Conservation (phyloP, 2,888 invertebrate genomes). For the Tenthredo amoena region DNA sequence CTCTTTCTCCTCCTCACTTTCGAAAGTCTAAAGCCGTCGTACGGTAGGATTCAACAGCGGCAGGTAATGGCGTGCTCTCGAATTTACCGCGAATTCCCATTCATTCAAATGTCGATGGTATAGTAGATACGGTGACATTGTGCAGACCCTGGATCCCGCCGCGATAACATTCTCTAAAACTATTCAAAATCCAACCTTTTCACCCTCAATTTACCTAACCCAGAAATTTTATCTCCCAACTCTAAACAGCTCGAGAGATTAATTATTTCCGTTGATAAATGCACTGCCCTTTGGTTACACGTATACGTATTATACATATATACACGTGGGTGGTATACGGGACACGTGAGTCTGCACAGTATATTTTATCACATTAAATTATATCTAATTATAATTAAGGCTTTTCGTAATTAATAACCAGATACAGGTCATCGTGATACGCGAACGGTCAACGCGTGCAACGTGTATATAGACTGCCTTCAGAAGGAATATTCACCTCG, state of each 20-base stretch:
- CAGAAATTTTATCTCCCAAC: conserved; percentile 13
- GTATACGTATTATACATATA: not conserved
- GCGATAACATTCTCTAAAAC: conserved; percentile 20
- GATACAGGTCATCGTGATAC: not conserved
- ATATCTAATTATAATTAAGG: conserved; percentile 5
- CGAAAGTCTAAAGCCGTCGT: not conserved
- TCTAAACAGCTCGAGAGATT: conserved; percentile 18
- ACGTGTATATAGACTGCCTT: not conserved
- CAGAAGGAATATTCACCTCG: not conserved
- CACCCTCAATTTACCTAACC: not conserved
- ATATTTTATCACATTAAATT: conserved; percentile 17
- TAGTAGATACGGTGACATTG: not conserved
- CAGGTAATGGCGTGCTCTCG: conserved; percentile 23
- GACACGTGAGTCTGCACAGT: not conserved
- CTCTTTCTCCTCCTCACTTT: not conserved
- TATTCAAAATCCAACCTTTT: not conserved
- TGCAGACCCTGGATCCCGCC: not conserved
- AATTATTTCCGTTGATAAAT: conserved; percentile 33
- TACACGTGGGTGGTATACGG: not conserved
- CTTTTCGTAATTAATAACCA: conserved; percentile 36
- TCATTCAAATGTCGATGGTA: conserved; percentile 16
- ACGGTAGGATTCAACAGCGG: not conserved
- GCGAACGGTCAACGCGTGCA: conserved; percentile 10
- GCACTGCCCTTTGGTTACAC: not conserved
- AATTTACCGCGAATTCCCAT: not conserved